Evolutionary conservation across 2,888 invertebrate species (phyloP).

Genomic region (Chrysomela aeneicollis): DNA sequence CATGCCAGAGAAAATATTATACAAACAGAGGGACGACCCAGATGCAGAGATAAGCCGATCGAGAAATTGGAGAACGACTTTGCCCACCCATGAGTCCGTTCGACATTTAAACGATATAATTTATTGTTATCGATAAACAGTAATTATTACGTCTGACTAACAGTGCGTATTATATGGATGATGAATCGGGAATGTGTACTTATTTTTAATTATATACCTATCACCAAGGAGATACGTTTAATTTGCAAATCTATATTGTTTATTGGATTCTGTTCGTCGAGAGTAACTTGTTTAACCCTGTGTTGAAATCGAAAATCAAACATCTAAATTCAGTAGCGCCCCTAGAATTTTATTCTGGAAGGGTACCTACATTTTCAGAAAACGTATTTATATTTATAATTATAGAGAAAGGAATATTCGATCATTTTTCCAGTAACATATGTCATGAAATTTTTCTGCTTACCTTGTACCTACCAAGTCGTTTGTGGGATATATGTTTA

Average conservation of each 20-base stretch:
- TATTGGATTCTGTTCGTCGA: background rate
- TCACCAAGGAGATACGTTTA: background rate
- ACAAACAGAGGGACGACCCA: conserved; percentile 56
- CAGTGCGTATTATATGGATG: conserved; percentile 29
- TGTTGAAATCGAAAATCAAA: background rate
- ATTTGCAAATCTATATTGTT: background rate
- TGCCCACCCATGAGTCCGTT: conserved; percentile 58
- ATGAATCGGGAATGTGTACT: background rate
- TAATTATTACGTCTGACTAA: conserved; percentile 55
- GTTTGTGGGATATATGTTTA: no score
- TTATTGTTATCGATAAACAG: conserved; percentile 58
- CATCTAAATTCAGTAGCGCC: no score
- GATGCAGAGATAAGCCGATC: conserved; percentile 53
- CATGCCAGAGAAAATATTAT: conserved; percentile 50
- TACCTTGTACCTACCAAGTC: no score
- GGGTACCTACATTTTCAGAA: no score
- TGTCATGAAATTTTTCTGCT: no score
- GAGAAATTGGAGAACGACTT: conserved; percentile 56
- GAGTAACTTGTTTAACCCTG: background rate
- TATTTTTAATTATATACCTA: background rate
- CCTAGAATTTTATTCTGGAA: no score
- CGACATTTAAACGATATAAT: conserved; percentile 53
- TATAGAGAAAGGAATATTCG: no score
- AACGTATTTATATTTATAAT: no score
- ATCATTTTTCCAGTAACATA: no score